These are phyloP conservation scores for Oncorhynchus clarkii DNA, from an alignment of 2,113 vertebrate species.

Conservation along the genomic window DNA sequence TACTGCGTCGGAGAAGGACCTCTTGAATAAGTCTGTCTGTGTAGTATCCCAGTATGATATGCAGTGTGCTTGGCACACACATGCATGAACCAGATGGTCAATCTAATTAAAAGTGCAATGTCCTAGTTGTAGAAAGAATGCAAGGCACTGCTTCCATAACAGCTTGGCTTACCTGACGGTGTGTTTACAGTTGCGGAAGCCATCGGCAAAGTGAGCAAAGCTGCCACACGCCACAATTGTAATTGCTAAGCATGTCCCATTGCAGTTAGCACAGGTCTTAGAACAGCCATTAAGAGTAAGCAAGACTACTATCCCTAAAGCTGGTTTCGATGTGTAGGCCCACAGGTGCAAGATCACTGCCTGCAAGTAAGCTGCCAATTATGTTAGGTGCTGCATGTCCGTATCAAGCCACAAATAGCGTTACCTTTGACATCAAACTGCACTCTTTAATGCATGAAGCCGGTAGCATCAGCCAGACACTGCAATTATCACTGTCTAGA, in stretches of 20 bases:
- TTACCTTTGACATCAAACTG: slow-evolving; percentile 26
- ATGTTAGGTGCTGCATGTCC: not conserved
- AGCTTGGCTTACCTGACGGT: no score
- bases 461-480: slow-evolving; percentile 1
- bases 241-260: not conserved
- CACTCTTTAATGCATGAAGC: slow-evolving; percentile 2
- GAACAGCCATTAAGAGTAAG: not conserved
- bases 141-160: no score
- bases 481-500: slow-evolving; percentile 25
- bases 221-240: not conserved
- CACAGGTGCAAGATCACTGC: not conserved
- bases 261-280: slow-evolving; percentile 9
- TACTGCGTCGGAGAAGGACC: not conserved
- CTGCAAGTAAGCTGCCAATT: not conserved
- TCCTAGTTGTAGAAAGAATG: no score
- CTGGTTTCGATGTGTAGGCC: no score
- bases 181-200: no score
- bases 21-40: not conserved
- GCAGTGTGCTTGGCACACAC: not conserved
- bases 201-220: not conserved
- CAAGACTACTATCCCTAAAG: no score
- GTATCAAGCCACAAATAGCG: not conserved
- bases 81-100: not conserved
- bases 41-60: not conserved
- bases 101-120: no score